Evolutionary conservation across 1,140 invertebrate genomes (phyloP), one percentile per base, ranked within the genome.

Genomic region (Drosophila triauraria): DNA sequence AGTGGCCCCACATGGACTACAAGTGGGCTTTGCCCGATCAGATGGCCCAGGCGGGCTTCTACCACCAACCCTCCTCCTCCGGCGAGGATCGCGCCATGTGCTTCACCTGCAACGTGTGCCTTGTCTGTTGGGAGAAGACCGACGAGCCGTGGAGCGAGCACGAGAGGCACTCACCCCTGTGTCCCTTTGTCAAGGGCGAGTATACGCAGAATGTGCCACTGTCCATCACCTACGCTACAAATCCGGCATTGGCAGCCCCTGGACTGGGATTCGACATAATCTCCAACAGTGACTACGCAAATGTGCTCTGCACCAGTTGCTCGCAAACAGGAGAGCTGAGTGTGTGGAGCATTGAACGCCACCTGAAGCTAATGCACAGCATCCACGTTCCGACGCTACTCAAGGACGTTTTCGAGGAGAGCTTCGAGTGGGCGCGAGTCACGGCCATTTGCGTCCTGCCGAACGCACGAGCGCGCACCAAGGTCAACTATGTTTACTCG

Each of bases 141-240:
- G 98, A 99, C 94, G 98, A 99, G 93, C 98, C 98, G 1, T 99
- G 97, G 97, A 98, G 98, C 77, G 98, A 99, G 92, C 98, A 99
- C 90, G 98, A 98, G 93, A 94, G 98, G 9, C 98, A 99, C 93
- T 98, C 97, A 20, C 97, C 98, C 12, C 95, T 95, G 64, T 99
- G 98, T 93, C 97, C 97, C 1, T 98, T 98, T 93, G 97, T 99
- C 3, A 96, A 97, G 88, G 97, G 98, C 20, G 97, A 98, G 92
- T 98, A 98, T 81, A 99, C 98, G 12, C 97, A 98, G 93, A 99
- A 99, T 94, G 98, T 99, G 53, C 97, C 98, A n/a, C 94, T 99
- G 42, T 96, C 96, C 48, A 96, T 98, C 13, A 97, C 97, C 25
- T 96, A 97, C 92, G 97, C 97, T 13, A 98, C 97, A 43, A 96